Evolutionary conservation across 2,113 vertebrate species (phyloP), one percentile per base, ranked within the genome.

Genomic region (Centropus unirufus): DNA sequence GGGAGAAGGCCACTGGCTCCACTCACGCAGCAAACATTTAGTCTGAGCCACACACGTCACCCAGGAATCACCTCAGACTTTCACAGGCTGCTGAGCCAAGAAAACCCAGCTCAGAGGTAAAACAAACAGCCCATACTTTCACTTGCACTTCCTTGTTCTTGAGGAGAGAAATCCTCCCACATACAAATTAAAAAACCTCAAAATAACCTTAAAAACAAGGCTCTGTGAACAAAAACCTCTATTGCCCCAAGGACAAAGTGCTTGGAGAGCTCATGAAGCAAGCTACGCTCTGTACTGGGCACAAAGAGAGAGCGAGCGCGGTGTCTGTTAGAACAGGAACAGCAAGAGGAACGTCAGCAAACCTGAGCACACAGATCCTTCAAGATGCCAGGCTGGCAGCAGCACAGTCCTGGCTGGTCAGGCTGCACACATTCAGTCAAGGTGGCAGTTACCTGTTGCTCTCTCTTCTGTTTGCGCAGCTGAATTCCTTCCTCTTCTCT

Each of bases 401-500:
- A 92, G 84, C 90, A 76, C 78, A 63, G 3, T 17, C 34, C 5
- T 76, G 79, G 54, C 2, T 52, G 70, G 39, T 64, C 40, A 27
- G 82, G 82, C 78, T 90, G 80, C 4, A n/a, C 88, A 85, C 59
- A 83, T 5, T 78, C 22, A 42, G 7, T n/a, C n/a, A n/a, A 40
- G 81, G 0, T 64, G 79, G 63, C 46, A 81, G 46, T 89, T 95
- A 99, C 99, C 98, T 99, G 99, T 75, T 99, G 99, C 92, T 99
- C 99, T 72, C 99, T 98, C 91, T 99, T 99, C 97, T 99, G 99
- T 97, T 99, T 99, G 87, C 99, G 98, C 80, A 99, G 98, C 74
- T 99, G 99, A 88, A 99, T 98, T 55, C 99, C 99, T 75, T 99
- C 99, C 95, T 99, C 99, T 80, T 99, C 99, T 67, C 99, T 98